Conservation (phyloP, 1,140 invertebrate species). For the Nephotettix cincticeps region DNA sequence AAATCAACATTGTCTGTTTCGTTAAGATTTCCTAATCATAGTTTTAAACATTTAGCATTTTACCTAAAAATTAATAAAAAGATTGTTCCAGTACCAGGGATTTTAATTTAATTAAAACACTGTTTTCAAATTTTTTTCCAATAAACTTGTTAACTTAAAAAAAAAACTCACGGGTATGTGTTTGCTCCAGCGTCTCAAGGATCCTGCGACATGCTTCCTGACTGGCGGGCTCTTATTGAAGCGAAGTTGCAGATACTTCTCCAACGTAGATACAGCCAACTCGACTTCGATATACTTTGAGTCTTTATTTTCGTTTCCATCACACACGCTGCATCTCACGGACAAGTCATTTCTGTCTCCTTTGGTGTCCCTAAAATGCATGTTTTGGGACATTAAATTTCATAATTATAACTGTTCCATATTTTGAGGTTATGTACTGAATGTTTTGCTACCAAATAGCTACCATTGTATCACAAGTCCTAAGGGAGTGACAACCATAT, state of each 20-base stretch:
- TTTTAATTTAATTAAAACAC: too few relatives aligned
- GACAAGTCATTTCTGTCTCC: not conserved
- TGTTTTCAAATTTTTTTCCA: too few relatives aligned
- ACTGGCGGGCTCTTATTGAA: not conserved
- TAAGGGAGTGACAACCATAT: not conserved
- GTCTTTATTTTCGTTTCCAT: not conserved
- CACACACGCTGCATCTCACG: slow-evolving; percentile 1
- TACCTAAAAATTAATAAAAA: too few relatives aligned
- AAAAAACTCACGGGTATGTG: slow-evolving; percentile 2
- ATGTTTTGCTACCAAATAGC: not conserved
- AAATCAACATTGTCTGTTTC: too few relatives aligned
- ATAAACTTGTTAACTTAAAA: too few relatives aligned
- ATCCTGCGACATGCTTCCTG: not conserved
- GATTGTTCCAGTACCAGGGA: too few relatives aligned
- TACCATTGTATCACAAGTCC: not conserved
- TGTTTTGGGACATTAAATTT: not conserved
- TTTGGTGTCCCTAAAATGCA: not conserved
- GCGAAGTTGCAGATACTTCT: slow-evolving; percentile 2
- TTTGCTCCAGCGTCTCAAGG: not conserved
- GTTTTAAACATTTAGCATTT: too few relatives aligned
- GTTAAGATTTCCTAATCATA: too few relatives aligned
- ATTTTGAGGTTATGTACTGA: not conserved
- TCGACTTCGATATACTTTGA: not conserved
- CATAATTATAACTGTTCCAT: not conserved
- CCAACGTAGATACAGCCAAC: not conserved